Evolutionary conservation across 2,113 vertebrate species (phyloP), one percentile per base, ranked within the genome.

Genomic region (Aptenodytes patagonicus): DNA sequence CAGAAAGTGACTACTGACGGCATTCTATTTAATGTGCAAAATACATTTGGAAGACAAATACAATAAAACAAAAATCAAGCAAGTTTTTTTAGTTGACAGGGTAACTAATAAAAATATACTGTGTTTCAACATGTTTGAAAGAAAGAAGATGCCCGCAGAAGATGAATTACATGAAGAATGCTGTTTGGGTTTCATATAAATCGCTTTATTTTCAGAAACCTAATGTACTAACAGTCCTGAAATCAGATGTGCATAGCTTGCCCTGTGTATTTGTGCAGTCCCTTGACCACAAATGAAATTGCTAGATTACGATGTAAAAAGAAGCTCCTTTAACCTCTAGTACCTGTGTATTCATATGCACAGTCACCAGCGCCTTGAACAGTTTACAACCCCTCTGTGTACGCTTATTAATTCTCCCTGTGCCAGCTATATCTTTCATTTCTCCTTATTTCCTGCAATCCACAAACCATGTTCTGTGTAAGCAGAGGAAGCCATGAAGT

Each of bases 41-140:
- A 83, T 65, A 57, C 15, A 85, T 57, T 32, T 82, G 52, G 49
- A 72, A 31, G 34, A 90, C 87, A 87, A 75, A 55, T 17, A 80
- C n/a, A 76, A 69, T 85, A 80, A 90, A 84, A n/a, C 21, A 90
- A 52, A 96, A 89, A 75, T 36, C 32, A 82, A 68, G 36, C 42
- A 34, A 19, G 10, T 13, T 42, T 71, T 87, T 66, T 72, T 24
- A 85, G 65, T 36, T 83, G 66, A 91, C 73, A 85, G 65, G 34
- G 31, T 79, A 85, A 68, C 78, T 88, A 96, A 95, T 91, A 91
- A 92, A 93, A 95, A 88, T 69, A 88, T 32, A 91, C 80, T 72
- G 73, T 90, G 82, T 89, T 93, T 94, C 57, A 54, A 76, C 84
- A 79, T 91, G 66, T 90, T 87, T 91, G 87, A 87, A 85, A 83